Evolutionary conservation across 1,140 invertebrate species (phyloP).

Genomic region (Heliconius congener): DNA sequence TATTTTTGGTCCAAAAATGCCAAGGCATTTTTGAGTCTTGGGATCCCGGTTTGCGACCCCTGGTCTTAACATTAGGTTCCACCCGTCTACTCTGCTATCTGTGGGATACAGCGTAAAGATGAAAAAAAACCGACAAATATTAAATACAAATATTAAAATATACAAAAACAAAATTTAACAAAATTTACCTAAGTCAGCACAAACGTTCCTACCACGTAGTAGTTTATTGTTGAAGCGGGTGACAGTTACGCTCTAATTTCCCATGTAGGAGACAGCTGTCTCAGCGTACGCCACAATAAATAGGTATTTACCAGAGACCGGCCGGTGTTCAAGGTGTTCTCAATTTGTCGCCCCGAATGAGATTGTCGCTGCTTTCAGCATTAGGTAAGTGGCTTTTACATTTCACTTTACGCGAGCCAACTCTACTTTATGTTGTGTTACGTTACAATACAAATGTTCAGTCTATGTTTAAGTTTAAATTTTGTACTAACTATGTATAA

Average conservation of each 20-base stretch:
- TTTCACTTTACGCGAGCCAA: conserved; percentile 63
- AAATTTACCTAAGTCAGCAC: neutral
- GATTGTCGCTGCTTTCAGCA: conserved; percentile 73
- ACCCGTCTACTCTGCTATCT: too few species aligned
- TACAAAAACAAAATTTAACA: neutral
- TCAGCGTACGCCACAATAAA: conserved; percentile 61
- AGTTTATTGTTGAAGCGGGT: conserved; percentile 1
- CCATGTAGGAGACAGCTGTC: conserved; percentile 63
- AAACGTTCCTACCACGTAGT: neutral
- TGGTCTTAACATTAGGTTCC: too few species aligned
- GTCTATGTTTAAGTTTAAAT: neutral
- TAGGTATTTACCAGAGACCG: conserved; percentile 65
- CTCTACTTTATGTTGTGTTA: conserved; percentile 24
- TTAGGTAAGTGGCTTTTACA: conserved; percentile 73
- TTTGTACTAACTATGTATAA: neutral
- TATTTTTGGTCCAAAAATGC: too few species aligned
- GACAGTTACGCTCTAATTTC: conserved; percentile 32
- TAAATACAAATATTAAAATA: too few species aligned
- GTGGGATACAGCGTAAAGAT: too few species aligned
- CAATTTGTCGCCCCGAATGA: conserved; percentile 76
- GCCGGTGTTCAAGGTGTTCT: conserved; percentile 65
- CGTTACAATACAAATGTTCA: neutral
- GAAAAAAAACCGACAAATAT: too few species aligned
- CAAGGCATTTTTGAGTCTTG: too few species aligned
- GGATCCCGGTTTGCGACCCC: too few species aligned